Evolutionary conservation across 2,888 invertebrate species (phyloP), one percentile per base, ranked within the genome.

Genomic region (Pelosia muscerda): DNA sequence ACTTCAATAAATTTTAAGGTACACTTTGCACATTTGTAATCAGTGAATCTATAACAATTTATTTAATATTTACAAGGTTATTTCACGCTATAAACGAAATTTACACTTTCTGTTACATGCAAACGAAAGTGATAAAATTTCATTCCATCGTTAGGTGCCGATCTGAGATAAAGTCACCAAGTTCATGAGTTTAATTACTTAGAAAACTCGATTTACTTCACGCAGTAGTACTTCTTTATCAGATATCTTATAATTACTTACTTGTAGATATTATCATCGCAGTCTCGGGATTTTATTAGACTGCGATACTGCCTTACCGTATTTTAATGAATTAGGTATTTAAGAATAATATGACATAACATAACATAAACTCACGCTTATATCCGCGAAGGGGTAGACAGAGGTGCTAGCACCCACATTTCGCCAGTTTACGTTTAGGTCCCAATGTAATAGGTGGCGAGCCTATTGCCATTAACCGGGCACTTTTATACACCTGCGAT

Each of bases 81-180:
- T 54, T 22, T 31, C 13, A 54, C 9, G 22, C 22, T n/a, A 28
- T 10, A 55, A 19, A 55, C 19, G 22, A 25, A 56, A 38, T 55
- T 23, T 25, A 56, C 56, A 56, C 55, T 55, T 63, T 63, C 56
- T 53, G 22, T 53, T 61, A 26, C 28, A 53, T 19, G 25, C n/a
- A 34, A 25, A 54, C 23, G 22, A 38, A 56, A 56, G 38, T 63
- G 34, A 63, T 56, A 38, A 56, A 56, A 55, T 38, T n/a, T 19
- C 55, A 42, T 63, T 34, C 19, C 38, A 63, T 38, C 31, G 55
- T 19, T 5, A 34, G 56, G 38, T 56, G 26, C n/a, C 26, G 38
- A 34, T n/a, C n/a, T 1, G 1, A 63, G 63, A 56, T 63, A 55
- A n/a, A 38, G 63, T 25, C 3, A 28, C 19, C 61, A 53, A 62